Base-by-base conservation (phyloP, 2,888 invertebrate genomes). In the Lithophane semibrunnea region DNA sequence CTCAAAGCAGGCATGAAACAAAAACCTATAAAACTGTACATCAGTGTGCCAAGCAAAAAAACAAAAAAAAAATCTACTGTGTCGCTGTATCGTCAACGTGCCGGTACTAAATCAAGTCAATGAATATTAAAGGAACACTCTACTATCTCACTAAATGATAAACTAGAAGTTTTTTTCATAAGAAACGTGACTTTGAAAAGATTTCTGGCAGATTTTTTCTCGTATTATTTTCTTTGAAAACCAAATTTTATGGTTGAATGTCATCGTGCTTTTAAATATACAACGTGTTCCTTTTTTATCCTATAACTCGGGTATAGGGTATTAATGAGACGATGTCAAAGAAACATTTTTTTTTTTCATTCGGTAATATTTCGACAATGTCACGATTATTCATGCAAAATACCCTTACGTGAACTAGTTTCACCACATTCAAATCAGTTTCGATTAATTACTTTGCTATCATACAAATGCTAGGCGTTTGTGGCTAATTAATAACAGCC, bases 41-140 rank as follows among this genome's bases (percentile, higher is more conserved):
- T 18, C 1, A 44, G 13, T 8, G 5, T 10, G 13, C 60, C 24
- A 60, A 58, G 42, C 47, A 58, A 81, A 75, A 76, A 44, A 37
- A 58, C 9, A 24, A 58, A 9, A 58, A 64, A 49, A 54, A 37
- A 44, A 78, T n/a, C 4, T 52, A 24, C 3, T 49, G 21, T 18
- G 29, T 18, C n/a, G 24, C 12, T 24, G 54, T 47, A 9, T 4
- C 75, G 56, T 73, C 73, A 84, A 91, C 92, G 92, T 92, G 92
- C 88, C 79, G 80, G 76, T 72, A 86, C 86, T 88, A 90, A 92
- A 92, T 92, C 88, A 91, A 89, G 91, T 90, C 88, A 92, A 92
- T 92, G 90, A 86, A 82, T 79, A 73, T 82, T 73, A 79, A 67
- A 76, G 54, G 60, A 58, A 78, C 54, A 37, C 52, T 80, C 37